Evolutionary conservation across 2,888 invertebrate genomes (phyloP), one percentile per base, ranked within the genome.

Genomic region (Synergus itoensis): DNA sequence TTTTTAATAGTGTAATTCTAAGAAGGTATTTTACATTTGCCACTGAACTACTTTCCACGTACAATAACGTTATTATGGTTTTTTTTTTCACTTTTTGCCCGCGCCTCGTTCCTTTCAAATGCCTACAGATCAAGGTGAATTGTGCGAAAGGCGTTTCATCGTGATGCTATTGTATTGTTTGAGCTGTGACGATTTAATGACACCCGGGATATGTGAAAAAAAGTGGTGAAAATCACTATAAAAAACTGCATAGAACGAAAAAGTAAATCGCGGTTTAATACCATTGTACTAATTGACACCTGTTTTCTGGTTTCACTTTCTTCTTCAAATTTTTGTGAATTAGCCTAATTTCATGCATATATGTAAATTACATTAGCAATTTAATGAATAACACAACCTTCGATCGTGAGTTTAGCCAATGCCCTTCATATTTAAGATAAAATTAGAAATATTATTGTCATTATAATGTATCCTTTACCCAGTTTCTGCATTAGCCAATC

Each of bases 41-140:
- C n/a, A 53, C 53, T 53, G 53, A 53, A n/a, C n/a, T 53, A 53
- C 53, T 53, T 53, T 53, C 53, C 48, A 53, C 53, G n/a, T 53
- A 53, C 53, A n/a, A 53, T 53, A 53, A n/a, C 53, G n/a, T n/a
- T 53, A 41, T 41, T 41, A 53, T 53, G 7, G 28, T 28, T 28
- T 28, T 28, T 53, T 53, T 53, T 53, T 53, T 53, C 8, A 8
- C n/a, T 53, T 75, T 75, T 75, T 53, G 16, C n/a, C 41, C 9
- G 41, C 36, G 28, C 21, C 53, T 43, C 21, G 48, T 43, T 75
- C 53, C 69, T 69, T 64, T 77, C 41, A 36, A 77, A 64, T 62
- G 45, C 36, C 45, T 64, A 14, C 57, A 36, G 60, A 57, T 43
- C 57, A 76, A 76, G 57, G 76, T 18, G 16, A 57, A 76, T 76